Evolutionary conservation across 2,797 vertebrate species (phyloP), one percentile per base, ranked within the genome.

Genomic region (Darevskia mixta): DNA sequence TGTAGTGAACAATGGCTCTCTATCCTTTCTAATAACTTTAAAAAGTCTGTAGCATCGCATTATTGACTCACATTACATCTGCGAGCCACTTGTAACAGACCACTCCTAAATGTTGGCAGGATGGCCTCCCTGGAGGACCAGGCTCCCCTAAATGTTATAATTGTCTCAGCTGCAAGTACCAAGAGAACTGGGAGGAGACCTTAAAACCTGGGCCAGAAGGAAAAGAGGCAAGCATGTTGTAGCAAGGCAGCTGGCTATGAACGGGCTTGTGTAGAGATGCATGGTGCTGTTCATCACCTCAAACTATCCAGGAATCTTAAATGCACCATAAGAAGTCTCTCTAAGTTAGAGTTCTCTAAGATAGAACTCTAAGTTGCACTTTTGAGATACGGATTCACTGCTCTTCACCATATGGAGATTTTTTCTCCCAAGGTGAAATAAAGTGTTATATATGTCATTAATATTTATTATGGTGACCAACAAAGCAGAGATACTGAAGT

Each of bases 21-120:
- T 88, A 84, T 79, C 11, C 82, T 78, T 78, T 83, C 75, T 84
- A 84, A 66, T 45, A 72, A 72, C 13, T 79, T 88, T 25, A 35
- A 61, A 87, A 79, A 23, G 15, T 32, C 55, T 72, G 76, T 61
- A 82, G 71, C 79, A 82, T 82, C 86, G 29, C 38, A 49, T 87
- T 87, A 83, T 83, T 88, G 87, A 88, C 87, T 83, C 43, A 83
- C 83, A 84, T 83, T 84, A 76, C 82, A 72, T 88, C 66, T 84
- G 49, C 58, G 86, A 82, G 43, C 66, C 76, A 32, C 82, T 79
- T 79, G 32, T 79, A 83, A 84, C 82, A 84, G 45, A 35, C 82
- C 76, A 84, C 38, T 88, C 76, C 82, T 84, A 88, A 82, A 79
- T 84, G 49, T 20, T 88, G 76, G 82, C 82, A 88, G 35, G 55